phyloP scores from a whole-genome alignment of 1,140 invertebrate genomes.

The Drosophila oshimai region DNA sequence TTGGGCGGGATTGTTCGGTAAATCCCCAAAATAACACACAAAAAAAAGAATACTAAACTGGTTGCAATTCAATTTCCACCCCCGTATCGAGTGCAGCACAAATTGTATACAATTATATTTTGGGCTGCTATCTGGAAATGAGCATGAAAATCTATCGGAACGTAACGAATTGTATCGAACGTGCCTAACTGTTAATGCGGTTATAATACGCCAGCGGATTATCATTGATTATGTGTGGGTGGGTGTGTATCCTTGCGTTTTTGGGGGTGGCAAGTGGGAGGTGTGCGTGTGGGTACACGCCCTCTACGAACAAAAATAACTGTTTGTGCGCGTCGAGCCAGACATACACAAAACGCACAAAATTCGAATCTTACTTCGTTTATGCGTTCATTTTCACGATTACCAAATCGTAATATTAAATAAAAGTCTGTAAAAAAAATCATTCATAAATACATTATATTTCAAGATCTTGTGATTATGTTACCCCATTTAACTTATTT shows the following conservation, averaged over 20 bases:
- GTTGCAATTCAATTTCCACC: constrained; percentile 66
- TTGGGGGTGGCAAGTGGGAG: not conserved
- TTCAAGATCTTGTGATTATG: too few relatives aligned
- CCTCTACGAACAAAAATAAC: constrained; percentile 51
- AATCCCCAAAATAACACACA: not conserved
- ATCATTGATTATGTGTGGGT: constrained; percentile 73
- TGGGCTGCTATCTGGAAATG: constrained; percentile 64
- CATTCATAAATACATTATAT: too few relatives aligned
- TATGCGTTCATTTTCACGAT: not conserved
- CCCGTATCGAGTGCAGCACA: constrained; percentile 31
- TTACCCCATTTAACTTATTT: too few relatives aligned
- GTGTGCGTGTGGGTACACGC: constrained; percentile 29
- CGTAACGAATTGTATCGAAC: constrained; percentile 78
- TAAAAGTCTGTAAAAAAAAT: not conserved
- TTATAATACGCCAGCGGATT: constrained; percentile 80
- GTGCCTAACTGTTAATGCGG: constrained; percentile 80
- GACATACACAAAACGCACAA: constrained; percentile 22
- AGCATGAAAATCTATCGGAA: constrained; percentile 75
- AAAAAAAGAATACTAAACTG: constrained; percentile 5
- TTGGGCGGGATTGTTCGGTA: not conserved
- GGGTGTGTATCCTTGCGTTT: constrained; percentile 20
- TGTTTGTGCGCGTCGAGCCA: constrained; percentile 59
- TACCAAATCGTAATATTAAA: too few relatives aligned
- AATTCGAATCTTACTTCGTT: not conserved
- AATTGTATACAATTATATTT: constrained; percentile 77